phyloP scores from a whole-genome alignment of 1,140 invertebrate genomes.

The Drosophila tani region DNA sequence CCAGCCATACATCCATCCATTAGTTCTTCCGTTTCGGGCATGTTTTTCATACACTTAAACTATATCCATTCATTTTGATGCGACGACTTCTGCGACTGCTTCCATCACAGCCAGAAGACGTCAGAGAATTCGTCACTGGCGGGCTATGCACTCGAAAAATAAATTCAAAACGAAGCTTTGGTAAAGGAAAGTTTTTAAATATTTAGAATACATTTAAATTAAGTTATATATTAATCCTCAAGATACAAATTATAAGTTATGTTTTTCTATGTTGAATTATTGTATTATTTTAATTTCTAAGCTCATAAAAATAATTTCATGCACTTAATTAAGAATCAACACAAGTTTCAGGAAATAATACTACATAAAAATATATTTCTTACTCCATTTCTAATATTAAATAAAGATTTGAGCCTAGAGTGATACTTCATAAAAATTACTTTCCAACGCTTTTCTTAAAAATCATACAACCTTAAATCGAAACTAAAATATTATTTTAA shows the following conservation, averaged over 20 bases:
- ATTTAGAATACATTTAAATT: too few species aligned
- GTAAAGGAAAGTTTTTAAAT: neutral
- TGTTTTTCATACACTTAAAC: slow-evolving; percentile 63
- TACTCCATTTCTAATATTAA: too few species aligned
- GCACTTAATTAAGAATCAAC: neutral
- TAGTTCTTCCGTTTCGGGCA: slow-evolving; percentile 64
- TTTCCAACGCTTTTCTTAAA: too few species aligned
- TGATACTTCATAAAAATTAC: too few species aligned
- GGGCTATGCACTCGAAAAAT: slow-evolving; percentile 9
- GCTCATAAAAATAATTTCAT: too few species aligned
- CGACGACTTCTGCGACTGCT: slow-evolving; percentile 34
- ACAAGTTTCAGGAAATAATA: neutral
- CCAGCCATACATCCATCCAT: slow-evolving; percentile 71
- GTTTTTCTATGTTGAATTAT: neutral
- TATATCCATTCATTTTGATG: slow-evolving; percentile 65
- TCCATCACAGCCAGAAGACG: slow-evolving; percentile 32
- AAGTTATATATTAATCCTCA: too few species aligned
- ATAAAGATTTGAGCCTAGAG: too few species aligned
- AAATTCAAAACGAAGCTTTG: neutral
- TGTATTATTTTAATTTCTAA: neutral
- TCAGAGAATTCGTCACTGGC: slow-evolving; percentile 34
- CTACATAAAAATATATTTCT: too few species aligned
- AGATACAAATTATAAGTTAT: too few species aligned
- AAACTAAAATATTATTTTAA: too few species aligned
- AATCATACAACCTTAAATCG: too few species aligned